Percentiles rank a stretch among this genome's conserved stretches.
These are phyloP conservation scores for Dissostichus mawsoni DNA, from an alignment of 2,113 vertebrate genomes.

Conservation along the genomic window DNA sequence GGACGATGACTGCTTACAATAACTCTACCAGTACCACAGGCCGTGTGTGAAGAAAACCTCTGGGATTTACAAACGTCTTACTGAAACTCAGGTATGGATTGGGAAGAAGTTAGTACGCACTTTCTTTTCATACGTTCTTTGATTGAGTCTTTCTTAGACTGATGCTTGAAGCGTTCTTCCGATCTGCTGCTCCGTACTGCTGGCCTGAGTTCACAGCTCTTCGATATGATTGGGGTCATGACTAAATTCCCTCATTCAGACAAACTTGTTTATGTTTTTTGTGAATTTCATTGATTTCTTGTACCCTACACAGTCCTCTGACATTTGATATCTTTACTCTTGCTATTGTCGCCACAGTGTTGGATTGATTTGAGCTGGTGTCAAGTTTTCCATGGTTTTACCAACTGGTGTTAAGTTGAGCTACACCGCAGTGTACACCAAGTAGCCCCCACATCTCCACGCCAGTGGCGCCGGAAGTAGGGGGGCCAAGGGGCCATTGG, in stretches of 20 bases:
- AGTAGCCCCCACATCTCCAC: background rate
- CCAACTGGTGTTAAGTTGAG: background rate
- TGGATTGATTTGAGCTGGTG: background rate
- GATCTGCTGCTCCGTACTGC: background rate
- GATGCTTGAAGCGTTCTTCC: slow-evolving; percentile 12
- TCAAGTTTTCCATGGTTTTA: background rate
- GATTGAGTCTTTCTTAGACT: background rate
- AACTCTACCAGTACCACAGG: background rate
- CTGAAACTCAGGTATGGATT: background rate
- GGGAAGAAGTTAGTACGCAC: background rate
- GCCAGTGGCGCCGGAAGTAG: no score
- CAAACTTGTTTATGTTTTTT: slow-evolving; percentile 11
- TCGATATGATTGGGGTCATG: slow-evolving; percentile 4
- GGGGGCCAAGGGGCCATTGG: no score
- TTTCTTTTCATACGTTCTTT: slow-evolving; percentile 6
- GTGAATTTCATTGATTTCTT: slow-evolving; percentile 10
- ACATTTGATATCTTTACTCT: background rate
- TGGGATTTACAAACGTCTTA: background rate
- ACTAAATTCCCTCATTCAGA: slow-evolving; percentile 12
- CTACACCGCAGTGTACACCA: background rate
- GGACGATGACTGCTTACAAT: background rate
- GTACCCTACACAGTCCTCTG: background rate
- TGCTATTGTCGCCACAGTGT: background rate
- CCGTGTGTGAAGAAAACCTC: background rate
- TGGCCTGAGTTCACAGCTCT: background rate